These are phyloP conservation scores for Oryzias dopingdopingensis DNA, from an alignment of 2,797 vertebrate species.

Conservation along the genomic window DNA sequence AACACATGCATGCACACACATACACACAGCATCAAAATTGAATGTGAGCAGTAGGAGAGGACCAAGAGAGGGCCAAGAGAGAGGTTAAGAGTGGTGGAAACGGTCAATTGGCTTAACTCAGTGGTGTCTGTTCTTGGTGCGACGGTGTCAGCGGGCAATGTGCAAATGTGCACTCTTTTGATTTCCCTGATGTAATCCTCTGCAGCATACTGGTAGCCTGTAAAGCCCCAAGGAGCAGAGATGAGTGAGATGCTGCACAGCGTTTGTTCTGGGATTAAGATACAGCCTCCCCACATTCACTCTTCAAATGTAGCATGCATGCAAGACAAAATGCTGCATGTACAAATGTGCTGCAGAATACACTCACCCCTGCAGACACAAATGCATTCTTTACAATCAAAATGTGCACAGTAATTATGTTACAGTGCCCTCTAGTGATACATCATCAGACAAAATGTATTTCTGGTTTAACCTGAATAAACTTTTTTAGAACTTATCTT, in stretches of 20 bases:
- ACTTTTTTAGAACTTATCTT: not conserved
- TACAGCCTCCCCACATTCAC: conserved; percentile 30
- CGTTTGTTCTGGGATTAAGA: conserved; percentile 68
- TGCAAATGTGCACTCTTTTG: conserved; percentile 64
- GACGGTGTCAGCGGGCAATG: conserved; percentile 57
- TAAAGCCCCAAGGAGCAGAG: conserved; percentile 39
- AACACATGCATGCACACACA: conserved; percentile 9
- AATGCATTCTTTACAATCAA: not conserved
- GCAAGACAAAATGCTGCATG: not conserved
- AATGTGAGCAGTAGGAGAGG: conserved; percentile 27
- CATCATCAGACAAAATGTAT: not conserved
- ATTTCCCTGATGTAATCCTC: conserved; percentile 66
- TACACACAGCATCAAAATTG: conserved; percentile 24
- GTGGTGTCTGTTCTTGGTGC: conserved; percentile 59
- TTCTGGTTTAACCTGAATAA: not conserved
- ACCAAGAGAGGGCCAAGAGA: conserved; percentile 43
- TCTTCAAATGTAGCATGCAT: conserved; percentile 47
- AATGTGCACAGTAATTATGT: conserved; percentile 25
- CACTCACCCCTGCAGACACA: not conserved
- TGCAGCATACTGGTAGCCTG: conserved; percentile 31
- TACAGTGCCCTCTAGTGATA: conserved; percentile 64
- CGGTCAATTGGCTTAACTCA: conserved; percentile 59
- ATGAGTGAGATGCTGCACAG: conserved; percentile 37
- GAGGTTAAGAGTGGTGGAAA: conserved; percentile 49
- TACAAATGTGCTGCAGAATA: not conserved